phyloP scores from a whole-genome alignment of 2,113 vertebrate genomes.

The Channa argus region DNA sequence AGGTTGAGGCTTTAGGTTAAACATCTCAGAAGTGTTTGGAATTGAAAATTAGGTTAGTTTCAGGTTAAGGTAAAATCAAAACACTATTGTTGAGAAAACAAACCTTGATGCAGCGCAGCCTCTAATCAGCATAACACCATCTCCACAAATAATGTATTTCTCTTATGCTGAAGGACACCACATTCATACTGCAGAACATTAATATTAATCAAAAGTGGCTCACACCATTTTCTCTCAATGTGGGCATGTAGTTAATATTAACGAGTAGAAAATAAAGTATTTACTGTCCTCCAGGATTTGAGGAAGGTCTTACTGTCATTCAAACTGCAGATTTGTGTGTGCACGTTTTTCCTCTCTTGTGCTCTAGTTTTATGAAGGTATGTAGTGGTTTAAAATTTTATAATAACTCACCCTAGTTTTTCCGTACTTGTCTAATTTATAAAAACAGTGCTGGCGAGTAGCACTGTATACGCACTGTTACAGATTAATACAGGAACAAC shows the following conservation, averaged over 20 bases:
- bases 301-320: constrained; percentile 36
- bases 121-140: constrained; percentile 3
- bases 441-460: constrained; percentile 7
- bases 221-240: constrained; percentile 22
- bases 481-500: neutral
- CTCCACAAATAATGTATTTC: constrained; percentile 40
- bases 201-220: constrained; percentile 49
- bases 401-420: constrained; percentile 12
- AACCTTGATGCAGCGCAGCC: no score
- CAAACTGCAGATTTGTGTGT: constrained; percentile 8
- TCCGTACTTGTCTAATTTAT: neutral
- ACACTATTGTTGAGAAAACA: no score
- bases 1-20: no score
- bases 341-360: neutral
- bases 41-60: no score
- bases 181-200: constrained; percentile 41
- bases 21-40: no score
- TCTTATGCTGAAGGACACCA: constrained; percentile 25
- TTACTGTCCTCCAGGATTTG: constrained; percentile 55
- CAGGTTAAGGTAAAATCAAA: no score
- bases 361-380: no score
- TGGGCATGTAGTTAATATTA: constrained; percentile 49
- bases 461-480: neutral
- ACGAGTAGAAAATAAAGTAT: constrained; percentile 52
- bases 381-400: constrained; percentile 9